Conservation (phyloP, 1,140 invertebrate genomes). For the Leptinotarsa undecemlineata region DNA sequence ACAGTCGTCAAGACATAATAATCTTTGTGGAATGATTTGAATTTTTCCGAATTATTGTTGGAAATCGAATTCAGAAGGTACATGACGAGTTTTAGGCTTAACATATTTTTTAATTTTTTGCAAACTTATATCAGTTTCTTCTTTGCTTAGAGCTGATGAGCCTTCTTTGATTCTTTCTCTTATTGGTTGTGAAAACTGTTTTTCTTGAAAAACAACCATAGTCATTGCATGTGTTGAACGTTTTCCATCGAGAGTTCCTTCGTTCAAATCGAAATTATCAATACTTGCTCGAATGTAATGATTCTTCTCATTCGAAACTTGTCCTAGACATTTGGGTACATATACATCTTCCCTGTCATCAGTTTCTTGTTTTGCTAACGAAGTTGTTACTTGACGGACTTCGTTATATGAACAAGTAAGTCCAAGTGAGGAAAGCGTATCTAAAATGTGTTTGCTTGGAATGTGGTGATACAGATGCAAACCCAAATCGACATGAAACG, state of each 20-base stretch:
- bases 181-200: constrained; percentile 10
- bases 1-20: constrained; percentile 3
- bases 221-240: constrained; percentile 16
- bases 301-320: constrained; percentile 1
- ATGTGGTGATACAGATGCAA: too few species aligned
- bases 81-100: too few species aligned
- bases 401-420: too few species aligned
- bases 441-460: too few species aligned
- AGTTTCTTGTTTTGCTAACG: too few species aligned
- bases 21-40: constrained; percentile 16
- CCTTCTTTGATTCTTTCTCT: constrained; percentile 5
- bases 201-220: constrained; percentile 24
- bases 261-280: constrained; percentile 25
- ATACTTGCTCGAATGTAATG: constrained; percentile 28
- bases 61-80: too few species aligned
- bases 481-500: too few species aligned
- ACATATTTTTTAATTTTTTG: too few species aligned
- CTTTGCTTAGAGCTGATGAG: neutral
- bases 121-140: too few species aligned
- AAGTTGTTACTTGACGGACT: too few species aligned
- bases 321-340: neutral
- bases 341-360: too few species aligned
- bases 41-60: neutral
- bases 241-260: constrained; percentile 14
- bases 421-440: too few species aligned